Percentiles rank a stretch among this genome's conserved stretches.
Evolutionary conservation across 2,888 invertebrate genomes (phyloP).

Genomic region (Ditula angustiorana): DNA sequence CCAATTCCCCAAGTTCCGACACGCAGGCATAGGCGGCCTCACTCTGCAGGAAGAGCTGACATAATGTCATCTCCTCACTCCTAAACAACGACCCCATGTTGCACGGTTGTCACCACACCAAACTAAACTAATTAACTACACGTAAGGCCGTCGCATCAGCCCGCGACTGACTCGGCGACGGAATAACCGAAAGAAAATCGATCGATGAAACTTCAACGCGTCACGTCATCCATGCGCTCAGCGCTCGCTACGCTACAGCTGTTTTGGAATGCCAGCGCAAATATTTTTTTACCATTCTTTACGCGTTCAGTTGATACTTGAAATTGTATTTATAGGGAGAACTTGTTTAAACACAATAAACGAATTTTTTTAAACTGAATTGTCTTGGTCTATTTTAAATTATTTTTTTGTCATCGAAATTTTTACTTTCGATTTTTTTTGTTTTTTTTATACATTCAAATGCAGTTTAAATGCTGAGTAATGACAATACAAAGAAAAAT

Average conservation of each 20-base stretch:
- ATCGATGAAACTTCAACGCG: slow-evolving; percentile 62
- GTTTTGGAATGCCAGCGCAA: slow-evolving; percentile 52
- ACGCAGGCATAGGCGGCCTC: slow-evolving; percentile 99
- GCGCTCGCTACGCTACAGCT: slow-evolving; percentile 48
- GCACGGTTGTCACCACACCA: slow-evolving; percentile 61
- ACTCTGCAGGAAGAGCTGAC: slow-evolving; percentile 99
- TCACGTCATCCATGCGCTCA: slow-evolving; percentile 63
- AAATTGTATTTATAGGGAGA: no score
- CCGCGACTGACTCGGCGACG: slow-evolving; percentile 80
- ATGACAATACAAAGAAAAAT: no score
- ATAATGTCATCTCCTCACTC: slow-evolving; percentile 99
- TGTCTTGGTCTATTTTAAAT: no score
- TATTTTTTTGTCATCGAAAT: no score
- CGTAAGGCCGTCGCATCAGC: slow-evolving; percentile 71
- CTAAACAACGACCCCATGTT: slow-evolving; percentile 96
- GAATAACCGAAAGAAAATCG: slow-evolving; percentile 70
- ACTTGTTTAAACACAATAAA: no score
- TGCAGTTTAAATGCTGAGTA: no score
- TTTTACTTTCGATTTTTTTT: neutral
- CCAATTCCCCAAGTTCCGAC: slow-evolving; percentile 98
- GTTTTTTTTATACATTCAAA: no score
- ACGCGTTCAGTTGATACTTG: no score
- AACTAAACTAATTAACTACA: slow-evolving; percentile 56
- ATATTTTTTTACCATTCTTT: slow-evolving; percentile 16
- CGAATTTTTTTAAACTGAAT: no score